Conservation (phyloP, 2,113 vertebrate genomes). For the Dasypus novemcinctus region DNA sequence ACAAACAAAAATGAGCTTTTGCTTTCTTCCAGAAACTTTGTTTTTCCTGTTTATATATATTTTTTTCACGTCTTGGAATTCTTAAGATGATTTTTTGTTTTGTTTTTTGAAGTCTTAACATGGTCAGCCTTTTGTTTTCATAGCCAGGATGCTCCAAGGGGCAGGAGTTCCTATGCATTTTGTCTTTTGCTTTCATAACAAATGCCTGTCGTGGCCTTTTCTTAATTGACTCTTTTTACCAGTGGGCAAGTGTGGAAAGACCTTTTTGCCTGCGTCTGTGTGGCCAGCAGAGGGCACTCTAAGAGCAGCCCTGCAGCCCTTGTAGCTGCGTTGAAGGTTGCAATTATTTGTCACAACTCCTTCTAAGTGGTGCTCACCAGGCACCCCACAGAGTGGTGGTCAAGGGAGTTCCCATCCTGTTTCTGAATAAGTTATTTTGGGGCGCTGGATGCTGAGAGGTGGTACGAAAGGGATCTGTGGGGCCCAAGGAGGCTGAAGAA, state of each 20-base stretch:
- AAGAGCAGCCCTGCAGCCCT: not conserved
- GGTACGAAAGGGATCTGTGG: not conserved
- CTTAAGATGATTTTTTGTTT: not conserved
- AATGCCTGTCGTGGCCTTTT: not conserved
- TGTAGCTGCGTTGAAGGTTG: not conserved
- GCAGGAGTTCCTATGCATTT: not conserved
- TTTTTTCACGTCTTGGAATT: not conserved
- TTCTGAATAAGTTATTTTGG: not conserved
- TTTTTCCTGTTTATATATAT: not conserved
- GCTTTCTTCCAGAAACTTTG: not conserved
- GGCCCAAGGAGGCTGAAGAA: not conserved
- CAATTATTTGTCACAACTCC: accelerated
- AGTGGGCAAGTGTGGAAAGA: too few relatives aligned
- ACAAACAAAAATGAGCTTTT: not conserved
- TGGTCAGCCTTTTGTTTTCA: not conserved
- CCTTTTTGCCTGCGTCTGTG: not conserved
- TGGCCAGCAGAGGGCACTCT: constrained; percentile 60
- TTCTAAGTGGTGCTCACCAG: not conserved
- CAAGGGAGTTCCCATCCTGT: not conserved
- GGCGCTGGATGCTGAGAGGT: not conserved
- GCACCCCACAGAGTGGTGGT: not conserved
- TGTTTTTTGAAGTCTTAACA: not conserved
- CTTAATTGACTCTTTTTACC: not conserved
- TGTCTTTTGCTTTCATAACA: not conserved
- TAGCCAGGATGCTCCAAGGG: not conserved